Conservation (phyloP, 2,888 invertebrate genomes). For the Metallyticus violacea region DNA sequence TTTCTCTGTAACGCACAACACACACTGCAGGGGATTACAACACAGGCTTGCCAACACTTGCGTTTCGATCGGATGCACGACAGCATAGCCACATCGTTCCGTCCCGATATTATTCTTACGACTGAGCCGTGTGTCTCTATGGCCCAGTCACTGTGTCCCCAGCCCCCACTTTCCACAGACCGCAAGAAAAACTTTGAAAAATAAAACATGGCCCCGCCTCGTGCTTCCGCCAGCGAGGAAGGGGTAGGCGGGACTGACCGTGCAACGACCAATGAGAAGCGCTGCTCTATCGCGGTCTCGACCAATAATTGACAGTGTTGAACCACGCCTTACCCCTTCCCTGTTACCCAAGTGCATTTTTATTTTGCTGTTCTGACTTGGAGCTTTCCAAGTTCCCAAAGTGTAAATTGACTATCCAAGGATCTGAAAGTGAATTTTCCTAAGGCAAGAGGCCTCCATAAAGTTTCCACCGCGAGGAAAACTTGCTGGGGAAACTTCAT, state of each 20-base stretch:
- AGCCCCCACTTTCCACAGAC: neutral
- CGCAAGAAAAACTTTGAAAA: neutral
- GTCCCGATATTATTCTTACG: neutral
- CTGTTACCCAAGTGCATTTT: neutral
- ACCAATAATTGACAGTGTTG: neutral
- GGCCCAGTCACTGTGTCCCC: neutral
- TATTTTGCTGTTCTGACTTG: neutral
- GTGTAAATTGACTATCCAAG: neutral
- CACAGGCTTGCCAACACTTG: neutral
- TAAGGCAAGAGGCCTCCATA: neutral
- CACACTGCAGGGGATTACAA: neutral
- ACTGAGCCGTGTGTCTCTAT: neutral
- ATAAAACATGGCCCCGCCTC: neutral
- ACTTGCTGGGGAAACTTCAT: neutral
- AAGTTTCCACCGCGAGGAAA: neutral
- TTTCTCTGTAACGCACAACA: neutral
- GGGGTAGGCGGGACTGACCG: neutral
- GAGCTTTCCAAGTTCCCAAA: neutral
- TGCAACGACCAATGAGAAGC: neutral
- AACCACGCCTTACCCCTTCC: neutral
- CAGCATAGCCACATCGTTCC: neutral
- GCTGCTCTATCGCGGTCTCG: neutral
- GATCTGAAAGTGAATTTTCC: neutral
- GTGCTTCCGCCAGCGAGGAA: neutral
- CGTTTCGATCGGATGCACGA: neutral